Base-by-base conservation (phyloP, 2,888 invertebrate species). In the Cheilosia urbana region DNA sequence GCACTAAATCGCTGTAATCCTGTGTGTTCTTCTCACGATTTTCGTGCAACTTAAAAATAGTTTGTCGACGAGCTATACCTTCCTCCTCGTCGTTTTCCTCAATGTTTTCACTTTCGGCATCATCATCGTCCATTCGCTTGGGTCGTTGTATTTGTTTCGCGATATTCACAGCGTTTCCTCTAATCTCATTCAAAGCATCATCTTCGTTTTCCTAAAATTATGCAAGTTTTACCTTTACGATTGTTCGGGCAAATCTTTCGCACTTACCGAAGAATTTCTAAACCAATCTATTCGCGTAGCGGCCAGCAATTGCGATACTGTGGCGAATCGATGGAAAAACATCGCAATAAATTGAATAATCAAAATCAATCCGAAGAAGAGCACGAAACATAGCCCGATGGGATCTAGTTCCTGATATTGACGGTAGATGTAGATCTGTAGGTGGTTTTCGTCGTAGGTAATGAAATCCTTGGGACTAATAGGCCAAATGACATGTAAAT, bases 281-380 rank as follows among this genome's bases (percentile, higher is more conserved):
- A 92, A 92, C 90, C 92, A 94, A 87, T 93, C 93, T 76, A 95
- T 91, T 84, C 94, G 93, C 0, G 96, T 96, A 17, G 95, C 94
- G 4, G 96, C 95, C 89, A 96, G 92, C 87, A 96, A 95, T 90
- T 96, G 96, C 0, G 95, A 94, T 87, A 96, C 93, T 2, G 96
- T 96, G 57, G 94, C 95, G 89, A 96, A 95, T 30, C 96, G 94
- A 93, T 96, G 96, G 89, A 95, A 93, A 85, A 96, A 91, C 96
- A 96, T 96, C 17, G 95, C 96, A 55, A 94, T 89, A 89, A 96
- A 96, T 93, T 96, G 96, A 62, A 96, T 94, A 45, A 95, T 91
- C 87, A 96, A 91, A 81, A 96, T 94, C 7, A 94, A 89, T 19
- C 95, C 95, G 90, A 96, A 96, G 90, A 96, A 95, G 68, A 95